phyloP scores from a whole-genome alignment of 1,140 invertebrate species.

The Sycophaga agraensis region DNA sequence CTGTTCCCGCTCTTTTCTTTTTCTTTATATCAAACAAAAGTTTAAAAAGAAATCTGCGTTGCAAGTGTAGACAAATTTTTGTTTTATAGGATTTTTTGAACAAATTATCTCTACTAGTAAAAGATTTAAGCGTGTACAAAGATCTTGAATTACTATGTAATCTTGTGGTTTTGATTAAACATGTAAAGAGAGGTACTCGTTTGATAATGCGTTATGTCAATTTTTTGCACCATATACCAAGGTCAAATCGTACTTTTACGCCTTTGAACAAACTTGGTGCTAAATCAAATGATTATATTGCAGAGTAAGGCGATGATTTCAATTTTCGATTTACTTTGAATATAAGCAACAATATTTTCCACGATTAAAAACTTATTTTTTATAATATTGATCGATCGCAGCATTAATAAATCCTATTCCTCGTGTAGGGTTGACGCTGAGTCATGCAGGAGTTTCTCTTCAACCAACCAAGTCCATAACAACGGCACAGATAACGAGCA shows the following conservation, averaged over 20 bases:
- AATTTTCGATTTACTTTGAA: slow-evolving; percentile 33
- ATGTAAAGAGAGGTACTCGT: too few species aligned
- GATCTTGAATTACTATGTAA: too few species aligned
- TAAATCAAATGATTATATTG: slow-evolving; percentile 30
- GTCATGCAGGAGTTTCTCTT: slow-evolving; percentile 53
- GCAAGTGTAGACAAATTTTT: too few species aligned
- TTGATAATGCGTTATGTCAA: too few species aligned
- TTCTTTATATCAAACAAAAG: too few species aligned
- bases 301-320: slow-evolving; percentile 29
- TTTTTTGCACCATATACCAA: slow-evolving; percentile 35
- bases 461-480: slow-evolving; percentile 45
- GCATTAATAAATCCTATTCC: background rate
- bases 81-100: too few species aligned
- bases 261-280: slow-evolving; percentile 36
- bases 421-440: slow-evolving; percentile 50
- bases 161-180: too few species aligned
- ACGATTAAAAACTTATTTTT: too few species aligned
- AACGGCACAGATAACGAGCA: slow-evolving; percentile 46
- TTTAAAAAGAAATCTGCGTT: too few species aligned
- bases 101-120: too few species aligned
- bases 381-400: background rate
- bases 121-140: too few species aligned
- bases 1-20: too few species aligned
- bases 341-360: slow-evolving; percentile 30
- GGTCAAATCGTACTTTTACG: slow-evolving; percentile 30